These are phyloP conservation scores for Bicyclus anynana DNA, from an alignment of 1,140 invertebrate genomes.

Conservation along the genomic window DNA sequence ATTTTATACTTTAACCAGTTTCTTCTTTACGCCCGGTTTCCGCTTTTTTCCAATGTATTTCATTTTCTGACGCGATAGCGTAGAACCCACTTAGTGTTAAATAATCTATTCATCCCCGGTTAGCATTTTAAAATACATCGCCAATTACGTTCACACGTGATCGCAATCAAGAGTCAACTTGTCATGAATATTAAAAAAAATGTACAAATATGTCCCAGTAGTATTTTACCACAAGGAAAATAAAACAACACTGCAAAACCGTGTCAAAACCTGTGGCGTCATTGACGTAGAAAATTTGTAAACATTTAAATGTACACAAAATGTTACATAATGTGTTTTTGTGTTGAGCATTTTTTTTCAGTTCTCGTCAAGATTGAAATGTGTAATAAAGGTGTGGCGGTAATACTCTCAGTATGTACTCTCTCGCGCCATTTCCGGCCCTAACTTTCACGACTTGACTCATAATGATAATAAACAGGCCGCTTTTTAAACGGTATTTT, in stretches of 20 bases:
- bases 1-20: no score
- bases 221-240: no score
- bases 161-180: no score
- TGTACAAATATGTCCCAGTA: no score
- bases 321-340: conserved; percentile 8
- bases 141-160: no score
- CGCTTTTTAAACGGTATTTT: conserved; percentile 51
- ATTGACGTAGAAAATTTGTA: background rate
- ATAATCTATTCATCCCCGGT: no score
- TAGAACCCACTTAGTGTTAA: no score
- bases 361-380: conserved; percentile 43
- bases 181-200: no score
- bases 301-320: background rate
- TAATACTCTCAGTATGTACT: conserved; percentile 38
- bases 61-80: no score
- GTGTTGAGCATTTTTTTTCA: conserved; percentile 20
- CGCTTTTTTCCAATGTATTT: no score
- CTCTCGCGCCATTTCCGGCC: conserved; percentile 56
- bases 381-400: conserved; percentile 49
- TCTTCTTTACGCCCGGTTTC: no score
- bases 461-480: conserved; percentile 66
- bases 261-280: background rate
- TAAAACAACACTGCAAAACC: background rate
- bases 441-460: conserved; percentile 65
- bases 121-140: no score